These are phyloP conservation scores for Lophura nycthemera DNA, from an alignment of 2,113 vertebrate genomes.

Conservation along the genomic window DNA sequence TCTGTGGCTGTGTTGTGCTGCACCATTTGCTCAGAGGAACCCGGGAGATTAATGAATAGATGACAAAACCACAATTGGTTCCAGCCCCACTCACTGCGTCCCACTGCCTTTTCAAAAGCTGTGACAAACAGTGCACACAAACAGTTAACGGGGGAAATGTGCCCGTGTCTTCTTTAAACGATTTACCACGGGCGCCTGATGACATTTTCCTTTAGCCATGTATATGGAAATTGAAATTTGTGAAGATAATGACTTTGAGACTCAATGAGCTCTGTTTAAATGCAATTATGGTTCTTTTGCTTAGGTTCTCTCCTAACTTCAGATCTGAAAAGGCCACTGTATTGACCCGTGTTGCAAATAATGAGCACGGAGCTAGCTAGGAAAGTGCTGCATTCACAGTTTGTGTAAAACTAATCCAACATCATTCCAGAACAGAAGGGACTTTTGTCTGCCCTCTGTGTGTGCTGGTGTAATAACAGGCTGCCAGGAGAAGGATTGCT, in stretches of 20 bases:
- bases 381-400: not conserved
- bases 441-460: not conserved
- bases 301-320: not conserved
- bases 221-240: constrained; percentile 49
- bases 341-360: not conserved
- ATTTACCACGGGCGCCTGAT: not conserved
- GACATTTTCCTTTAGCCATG: constrained; percentile 36
- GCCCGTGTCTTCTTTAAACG: not conserved
- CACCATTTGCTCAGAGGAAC: too few relatives aligned
- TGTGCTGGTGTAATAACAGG: not conserved
- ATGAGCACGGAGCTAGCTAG: not conserved
- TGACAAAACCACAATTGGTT: not conserved
- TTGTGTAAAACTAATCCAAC: not conserved
- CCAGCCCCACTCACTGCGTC: not conserved
- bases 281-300: constrained; percentile 4
- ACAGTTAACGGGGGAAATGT: not conserved
- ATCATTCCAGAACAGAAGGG: not conserved
- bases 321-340: not conserved
- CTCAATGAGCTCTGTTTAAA: constrained; percentile 32
- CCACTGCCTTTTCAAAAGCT: not conserved
- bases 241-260: constrained; percentile 29
- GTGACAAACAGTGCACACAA: not conserved
- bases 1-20: not conserved
- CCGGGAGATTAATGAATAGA: not conserved
- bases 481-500: not conserved